phyloP scores from a whole-genome alignment of 2,797 vertebrate genomes.

The Acrocephalus scirpaceus region DNA sequence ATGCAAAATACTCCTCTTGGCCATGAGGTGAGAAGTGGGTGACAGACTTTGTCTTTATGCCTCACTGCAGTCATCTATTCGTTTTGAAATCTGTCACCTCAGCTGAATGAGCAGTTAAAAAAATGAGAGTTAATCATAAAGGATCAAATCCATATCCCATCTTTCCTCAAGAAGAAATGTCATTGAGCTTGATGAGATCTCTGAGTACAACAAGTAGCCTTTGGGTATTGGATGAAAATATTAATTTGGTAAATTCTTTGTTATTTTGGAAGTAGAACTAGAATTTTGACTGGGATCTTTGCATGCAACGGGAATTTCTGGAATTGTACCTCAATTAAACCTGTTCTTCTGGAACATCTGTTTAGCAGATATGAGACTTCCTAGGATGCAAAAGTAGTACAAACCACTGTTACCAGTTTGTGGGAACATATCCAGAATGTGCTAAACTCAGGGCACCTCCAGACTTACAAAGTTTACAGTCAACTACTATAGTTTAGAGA shows the following conservation, averaged over 20 bases:
- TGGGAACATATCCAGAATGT: background rate
- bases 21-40: conserved; percentile 23
- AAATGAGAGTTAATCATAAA: conserved; percentile 10
- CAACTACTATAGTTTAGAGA: background rate
- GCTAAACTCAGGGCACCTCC: background rate
- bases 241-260: background rate
- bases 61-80: background rate
- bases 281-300: background rate
- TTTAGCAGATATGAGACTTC: background rate
- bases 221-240: background rate
- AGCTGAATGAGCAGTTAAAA: background rate
- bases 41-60: conserved; percentile 26
- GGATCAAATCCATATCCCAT: background rate
- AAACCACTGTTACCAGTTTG: background rate
- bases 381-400: background rate
- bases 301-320: background rate
- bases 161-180: conserved; percentile 16
- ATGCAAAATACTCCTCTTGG: conserved; percentile 3
- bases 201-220: background rate
- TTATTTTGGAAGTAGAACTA: background rate
- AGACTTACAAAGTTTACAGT: background rate
- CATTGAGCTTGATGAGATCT: conserved; percentile 10
- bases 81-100: conserved; percentile 34
- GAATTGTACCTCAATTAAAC: background rate
- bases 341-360: background rate